A percentile compares a stretch with the other conserved stretches of the same genome.
These are phyloP conservation scores for Eleginops maclovinus DNA, from an alignment of 2,113 vertebrate genomes.

Conservation along the genomic window DNA sequence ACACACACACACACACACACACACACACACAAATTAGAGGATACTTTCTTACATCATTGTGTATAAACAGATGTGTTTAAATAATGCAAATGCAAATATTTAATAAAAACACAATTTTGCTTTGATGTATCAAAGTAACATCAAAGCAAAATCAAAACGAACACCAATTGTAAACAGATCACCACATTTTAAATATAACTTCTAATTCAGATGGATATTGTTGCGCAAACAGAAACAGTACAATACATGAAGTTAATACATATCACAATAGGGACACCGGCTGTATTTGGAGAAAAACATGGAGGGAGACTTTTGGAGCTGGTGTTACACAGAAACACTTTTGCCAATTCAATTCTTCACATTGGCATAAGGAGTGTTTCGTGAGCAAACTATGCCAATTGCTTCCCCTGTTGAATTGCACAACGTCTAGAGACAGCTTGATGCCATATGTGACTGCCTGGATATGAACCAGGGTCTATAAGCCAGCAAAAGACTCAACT, in stretches of 20 bases:
- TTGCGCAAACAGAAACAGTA: not conserved
- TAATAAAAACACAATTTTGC: not conserved
- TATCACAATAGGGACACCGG: slow-evolving; percentile 48
- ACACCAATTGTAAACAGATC: not conserved
- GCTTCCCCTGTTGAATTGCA: slow-evolving; percentile 49
- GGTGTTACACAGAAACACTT: slow-evolving; percentile 24
- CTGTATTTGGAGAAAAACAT: slow-evolving; percentile 34
- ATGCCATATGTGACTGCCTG: slow-evolving; percentile 66
- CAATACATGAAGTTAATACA: slow-evolving; percentile 43
- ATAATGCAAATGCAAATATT: not conserved
- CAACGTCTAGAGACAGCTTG: slow-evolving; percentile 61
- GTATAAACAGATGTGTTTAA: not conserved
- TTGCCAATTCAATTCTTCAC: slow-evolving; percentile 74
- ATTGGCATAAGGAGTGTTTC: slow-evolving; percentile 62
- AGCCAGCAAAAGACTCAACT: slow-evolving; percentile 38
- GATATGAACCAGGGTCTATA: slow-evolving; percentile 53
- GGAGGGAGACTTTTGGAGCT: slow-evolving; percentile 48
- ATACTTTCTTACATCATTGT: not conserved
- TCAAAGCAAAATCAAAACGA: no score
- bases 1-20: slow-evolving; percentile 14
- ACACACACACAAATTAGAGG: not conserved
- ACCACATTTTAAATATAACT: not conserved
- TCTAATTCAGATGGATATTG: slow-evolving; percentile 2
- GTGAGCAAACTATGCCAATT: slow-evolving; percentile 61
- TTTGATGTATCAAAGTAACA: not conserved